Conservation (phyloP, 2,888 invertebrate genomes). For the Gryllus longicercus region DNA sequence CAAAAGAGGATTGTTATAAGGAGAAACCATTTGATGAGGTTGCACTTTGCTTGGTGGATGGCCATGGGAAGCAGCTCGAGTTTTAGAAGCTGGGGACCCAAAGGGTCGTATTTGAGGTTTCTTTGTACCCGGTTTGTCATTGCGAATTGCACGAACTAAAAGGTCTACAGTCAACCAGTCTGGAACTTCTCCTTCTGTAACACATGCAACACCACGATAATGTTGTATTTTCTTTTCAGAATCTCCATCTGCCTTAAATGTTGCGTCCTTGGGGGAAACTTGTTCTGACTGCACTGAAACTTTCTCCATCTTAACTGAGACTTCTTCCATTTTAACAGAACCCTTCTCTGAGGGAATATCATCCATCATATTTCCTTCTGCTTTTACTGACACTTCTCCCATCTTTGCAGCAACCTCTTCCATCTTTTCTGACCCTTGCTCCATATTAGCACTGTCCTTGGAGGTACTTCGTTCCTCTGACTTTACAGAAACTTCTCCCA, state of each 20-base stretch:
- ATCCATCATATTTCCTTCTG: neutral
- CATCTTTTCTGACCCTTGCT: neutral
- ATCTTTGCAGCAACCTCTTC: neutral
- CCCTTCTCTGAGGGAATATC: neutral
- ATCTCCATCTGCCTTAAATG: neutral
- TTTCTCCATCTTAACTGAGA: neutral
- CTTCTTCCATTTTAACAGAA: conserved; percentile 7
- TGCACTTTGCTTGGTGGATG: neutral
- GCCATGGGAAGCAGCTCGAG: neutral
- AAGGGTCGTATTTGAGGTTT: neutral
- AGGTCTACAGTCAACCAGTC: neutral
- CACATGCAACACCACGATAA: neutral
- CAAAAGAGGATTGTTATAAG: neutral
- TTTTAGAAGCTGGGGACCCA: neutral
- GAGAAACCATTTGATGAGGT: neutral
- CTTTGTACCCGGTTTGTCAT: neutral
- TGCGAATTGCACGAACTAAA: neutral
- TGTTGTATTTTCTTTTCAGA: neutral
- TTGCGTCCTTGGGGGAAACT: neutral
- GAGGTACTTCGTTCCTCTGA: neutral
- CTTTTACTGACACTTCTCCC: neutral
- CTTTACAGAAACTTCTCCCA: conserved; percentile 9
- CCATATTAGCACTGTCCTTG: neutral
- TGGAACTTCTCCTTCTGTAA: neutral
- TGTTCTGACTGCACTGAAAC: neutral